Conservation (phyloP, 2,797 vertebrate genomes). For the Acipenser ruthenus region DNA sequence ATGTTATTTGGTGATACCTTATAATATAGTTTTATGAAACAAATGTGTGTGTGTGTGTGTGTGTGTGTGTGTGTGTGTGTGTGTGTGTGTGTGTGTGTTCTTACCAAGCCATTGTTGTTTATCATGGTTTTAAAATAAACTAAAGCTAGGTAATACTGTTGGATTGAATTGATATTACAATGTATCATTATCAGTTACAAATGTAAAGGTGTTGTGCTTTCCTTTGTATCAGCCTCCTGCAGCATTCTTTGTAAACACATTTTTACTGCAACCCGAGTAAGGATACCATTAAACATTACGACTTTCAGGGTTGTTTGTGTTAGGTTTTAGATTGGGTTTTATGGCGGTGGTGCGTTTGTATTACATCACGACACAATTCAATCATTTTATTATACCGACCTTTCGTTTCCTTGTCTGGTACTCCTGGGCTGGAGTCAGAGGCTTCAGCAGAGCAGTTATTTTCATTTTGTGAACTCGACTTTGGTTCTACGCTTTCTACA, state of each 20-base stretch:
- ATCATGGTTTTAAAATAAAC: too few species aligned
- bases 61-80: neutral
- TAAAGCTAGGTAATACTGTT: too few species aligned
- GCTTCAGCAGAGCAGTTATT: slow-evolving; percentile 77
- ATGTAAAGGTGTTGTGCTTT: too few species aligned
- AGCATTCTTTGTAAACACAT: slow-evolving; percentile 42
- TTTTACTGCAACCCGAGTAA: slow-evolving; percentile 66
- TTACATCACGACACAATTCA: slow-evolving; percentile 73
- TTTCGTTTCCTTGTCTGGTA: slow-evolving; percentile 89
- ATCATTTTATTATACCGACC: slow-evolving; percentile 86
- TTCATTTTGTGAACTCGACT: slow-evolving; percentile 72
- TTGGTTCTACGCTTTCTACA: slow-evolving; percentile 75
- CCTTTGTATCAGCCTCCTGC: too few species aligned
- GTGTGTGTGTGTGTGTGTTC: neutral
- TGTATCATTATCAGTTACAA: too few species aligned
- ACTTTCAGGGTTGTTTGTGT: slow-evolving; percentile 82
- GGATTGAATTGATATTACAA: too few species aligned
- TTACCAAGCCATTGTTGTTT: neutral
- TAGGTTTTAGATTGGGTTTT: slow-evolving; percentile 74
- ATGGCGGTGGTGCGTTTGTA: slow-evolving; percentile 73
- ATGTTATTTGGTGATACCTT: too few species aligned
- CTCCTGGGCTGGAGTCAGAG: slow-evolving; percentile 85
- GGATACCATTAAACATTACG: slow-evolving; percentile 82
- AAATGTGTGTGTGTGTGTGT: neutral
- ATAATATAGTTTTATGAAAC: too few species aligned